Evolutionary conservation across 2,113 vertebrate genomes (phyloP).

Genomic region (Brachyhypopomus gauderio): DNA sequence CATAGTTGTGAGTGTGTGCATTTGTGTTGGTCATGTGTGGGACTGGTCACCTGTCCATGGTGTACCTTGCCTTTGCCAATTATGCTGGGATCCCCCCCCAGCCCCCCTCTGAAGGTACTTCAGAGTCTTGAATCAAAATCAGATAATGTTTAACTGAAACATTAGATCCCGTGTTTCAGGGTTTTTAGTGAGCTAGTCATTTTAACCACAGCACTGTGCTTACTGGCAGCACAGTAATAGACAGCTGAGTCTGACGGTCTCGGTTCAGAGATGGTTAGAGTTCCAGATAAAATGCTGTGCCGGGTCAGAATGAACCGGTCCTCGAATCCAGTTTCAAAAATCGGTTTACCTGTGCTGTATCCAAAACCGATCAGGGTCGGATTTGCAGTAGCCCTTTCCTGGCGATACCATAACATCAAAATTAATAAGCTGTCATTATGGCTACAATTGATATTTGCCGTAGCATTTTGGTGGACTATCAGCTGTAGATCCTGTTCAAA

Average conservation of each 20-base stretch:
- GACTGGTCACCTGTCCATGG: no score
- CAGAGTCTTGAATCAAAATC: no score
- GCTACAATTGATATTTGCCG: constrained; percentile 54
- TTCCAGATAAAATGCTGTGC: constrained; percentile 29
- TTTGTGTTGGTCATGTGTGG: no score
- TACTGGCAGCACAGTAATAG: constrained; percentile 70
- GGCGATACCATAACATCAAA: constrained; percentile 66
- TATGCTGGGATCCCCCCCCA: no score
- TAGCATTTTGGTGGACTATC: neutral
- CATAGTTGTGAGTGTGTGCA: no score
- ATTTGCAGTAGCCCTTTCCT: constrained; percentile 1
- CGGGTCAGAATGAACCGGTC: constrained; percentile 13
- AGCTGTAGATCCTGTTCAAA: neutral
- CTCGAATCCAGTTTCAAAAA: constrained; percentile 16
- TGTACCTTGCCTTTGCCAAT: no score
- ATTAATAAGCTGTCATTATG: constrained; percentile 26
- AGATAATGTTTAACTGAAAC: neutral
- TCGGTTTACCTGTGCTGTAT: neutral
- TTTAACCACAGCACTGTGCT: constrained; percentile 60
- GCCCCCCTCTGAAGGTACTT: no score
- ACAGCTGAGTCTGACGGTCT: constrained; percentile 57
- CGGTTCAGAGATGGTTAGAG: constrained; percentile 46
- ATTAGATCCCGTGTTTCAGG: neutral
- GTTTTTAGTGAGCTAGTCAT: neutral
- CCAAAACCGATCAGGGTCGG: constrained; percentile 33